Evolutionary conservation across 2,113 vertebrate species (phyloP).

Genomic region (Bubo blakistoni): DNA sequence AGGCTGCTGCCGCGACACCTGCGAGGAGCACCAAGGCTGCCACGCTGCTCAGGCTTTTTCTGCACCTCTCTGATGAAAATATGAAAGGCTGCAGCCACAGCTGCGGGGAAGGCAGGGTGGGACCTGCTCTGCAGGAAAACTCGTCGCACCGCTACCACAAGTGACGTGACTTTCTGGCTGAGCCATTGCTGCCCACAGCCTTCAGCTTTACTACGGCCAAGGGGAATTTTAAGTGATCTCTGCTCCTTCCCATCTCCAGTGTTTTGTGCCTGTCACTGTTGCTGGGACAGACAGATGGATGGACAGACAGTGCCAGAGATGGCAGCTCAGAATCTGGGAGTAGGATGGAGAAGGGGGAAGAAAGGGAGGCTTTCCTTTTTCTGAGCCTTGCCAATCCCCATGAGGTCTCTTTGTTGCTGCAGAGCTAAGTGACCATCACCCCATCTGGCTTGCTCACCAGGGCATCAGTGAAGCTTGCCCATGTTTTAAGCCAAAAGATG

Average conservation of each 20-base stretch:
- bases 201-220: neutral
- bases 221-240: neutral
- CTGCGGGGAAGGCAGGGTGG: neutral
- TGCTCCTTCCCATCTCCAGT: neutral
- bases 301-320: neutral
- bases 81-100: neutral
- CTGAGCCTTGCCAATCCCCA: neutral
- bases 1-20: neutral
- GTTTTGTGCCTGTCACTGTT: neutral
- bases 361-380: neutral
- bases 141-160: neutral
- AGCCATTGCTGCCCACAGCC: neutral
- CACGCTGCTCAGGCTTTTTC: neutral
- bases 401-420: neutral
- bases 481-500: neutral
- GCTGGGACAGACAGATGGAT: neutral
- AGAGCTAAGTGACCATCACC: neutral
- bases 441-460: neutral
- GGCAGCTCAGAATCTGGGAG: neutral
- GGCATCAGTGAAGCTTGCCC: neutral
- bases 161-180: neutral
- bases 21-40: rapidly evolving
- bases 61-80: neutral
- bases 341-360: neutral
- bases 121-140: neutral